A percentile compares a stretch with the other conserved stretches of the same genome.
Evolutionary conservation across 2,888 invertebrate species (phyloP).

Genomic region (Alloplasta piceator): DNA sequence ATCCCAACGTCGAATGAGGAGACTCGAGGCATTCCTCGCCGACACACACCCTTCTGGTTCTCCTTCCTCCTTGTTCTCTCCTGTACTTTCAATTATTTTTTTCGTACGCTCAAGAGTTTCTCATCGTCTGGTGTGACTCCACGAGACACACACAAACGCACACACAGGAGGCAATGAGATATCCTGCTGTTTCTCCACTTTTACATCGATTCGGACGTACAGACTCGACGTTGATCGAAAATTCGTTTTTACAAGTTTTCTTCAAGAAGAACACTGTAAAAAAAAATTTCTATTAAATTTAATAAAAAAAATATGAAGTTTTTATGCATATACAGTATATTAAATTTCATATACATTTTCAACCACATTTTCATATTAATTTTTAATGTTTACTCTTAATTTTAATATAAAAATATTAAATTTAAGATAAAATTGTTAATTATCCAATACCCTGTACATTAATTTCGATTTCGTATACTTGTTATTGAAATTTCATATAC

Average conservation of each 20-base stretch:
- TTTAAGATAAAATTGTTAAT: no score
- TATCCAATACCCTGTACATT: no score
- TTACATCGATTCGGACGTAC: not conserved
- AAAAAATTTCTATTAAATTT: no score
- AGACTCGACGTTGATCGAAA: not conserved
- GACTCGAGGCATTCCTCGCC: conserved; percentile 36
- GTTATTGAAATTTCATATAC: no score
- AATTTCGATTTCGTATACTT: no score
- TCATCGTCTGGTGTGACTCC: conserved; percentile 50
- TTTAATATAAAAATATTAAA: no score
- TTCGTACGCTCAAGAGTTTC: conserved; percentile 76
- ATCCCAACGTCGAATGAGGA: conserved; percentile 29
- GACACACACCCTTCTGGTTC: conserved; percentile 37
- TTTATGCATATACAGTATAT: no score
- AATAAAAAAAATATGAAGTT: no score
- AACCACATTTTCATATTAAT: no score
- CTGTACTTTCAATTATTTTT: conserved; percentile 80
- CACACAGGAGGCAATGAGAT: not conserved
- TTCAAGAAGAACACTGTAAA: no score
- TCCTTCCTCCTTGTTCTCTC: conserved; percentile 62
- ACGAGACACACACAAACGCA: not conserved
- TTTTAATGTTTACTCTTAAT: no score
- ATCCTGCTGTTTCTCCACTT: not conserved
- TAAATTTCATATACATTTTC: no score
- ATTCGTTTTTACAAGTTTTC: not conserved